Conservation (phyloP, 2,797 vertebrate genomes). For the Eospalax fontanierii region DNA sequence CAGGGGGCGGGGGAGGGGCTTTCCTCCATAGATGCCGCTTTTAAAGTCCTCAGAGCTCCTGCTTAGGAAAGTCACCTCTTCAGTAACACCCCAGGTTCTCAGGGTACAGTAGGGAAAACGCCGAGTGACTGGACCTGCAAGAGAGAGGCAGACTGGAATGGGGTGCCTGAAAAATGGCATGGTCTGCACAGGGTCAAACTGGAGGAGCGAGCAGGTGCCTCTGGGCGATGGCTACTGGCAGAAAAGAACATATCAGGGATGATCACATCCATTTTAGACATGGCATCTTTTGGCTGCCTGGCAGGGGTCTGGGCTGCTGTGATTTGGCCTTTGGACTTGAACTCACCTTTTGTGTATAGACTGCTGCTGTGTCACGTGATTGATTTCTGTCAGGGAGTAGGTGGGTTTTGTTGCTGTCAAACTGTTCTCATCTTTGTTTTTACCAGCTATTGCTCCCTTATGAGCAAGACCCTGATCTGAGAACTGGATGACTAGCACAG, state of each 20-base stretch:
- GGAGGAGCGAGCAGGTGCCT: not conserved
- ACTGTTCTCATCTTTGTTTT: not conserved
- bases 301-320: not conserved
- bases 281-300: not conserved
- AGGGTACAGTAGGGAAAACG: not conserved
- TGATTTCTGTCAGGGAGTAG: not conserved
- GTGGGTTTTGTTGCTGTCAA: not conserved
- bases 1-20: not conserved
- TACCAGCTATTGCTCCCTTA: not conserved
- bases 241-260: not conserved
- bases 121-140: not conserved
- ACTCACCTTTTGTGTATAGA: not conserved
- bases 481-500: not conserved
- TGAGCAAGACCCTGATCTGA: not conserved
- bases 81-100: not conserved
- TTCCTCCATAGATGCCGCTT: not conserved
- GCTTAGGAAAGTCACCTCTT: slow-evolving; percentile 31
- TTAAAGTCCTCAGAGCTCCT: not conserved
- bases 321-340: slow-evolving; percentile 24
- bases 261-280: not conserved
- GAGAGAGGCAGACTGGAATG: not conserved
- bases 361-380: not conserved
- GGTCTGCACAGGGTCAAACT: not conserved
- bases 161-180: no score
- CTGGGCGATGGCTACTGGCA: not conserved